Conservation (phyloP, 1,140 invertebrate genomes). For the Pentalonia nigronervosa region DNA sequence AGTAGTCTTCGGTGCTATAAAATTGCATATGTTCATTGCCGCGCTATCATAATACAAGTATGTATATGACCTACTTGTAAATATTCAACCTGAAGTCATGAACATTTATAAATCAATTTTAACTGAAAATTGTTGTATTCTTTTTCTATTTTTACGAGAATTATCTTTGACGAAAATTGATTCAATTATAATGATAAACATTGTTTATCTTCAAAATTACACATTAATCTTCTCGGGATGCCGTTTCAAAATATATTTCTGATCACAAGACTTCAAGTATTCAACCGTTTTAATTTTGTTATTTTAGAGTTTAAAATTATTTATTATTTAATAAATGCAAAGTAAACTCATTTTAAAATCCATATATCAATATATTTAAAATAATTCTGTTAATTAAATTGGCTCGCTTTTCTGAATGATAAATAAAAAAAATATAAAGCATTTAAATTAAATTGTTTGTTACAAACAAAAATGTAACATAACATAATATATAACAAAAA, state of each 20-base stretch:
- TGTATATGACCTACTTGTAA: neutral
- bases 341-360: neutral
- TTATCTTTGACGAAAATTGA: neutral
- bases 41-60: neutral
- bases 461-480: neutral
- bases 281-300: neutral
- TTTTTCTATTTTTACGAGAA: neutral
- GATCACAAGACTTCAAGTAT: neutral
- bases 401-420: neutral
- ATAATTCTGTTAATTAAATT: neutral
- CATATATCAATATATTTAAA: neutral
- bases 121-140: neutral
- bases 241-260: neutral
- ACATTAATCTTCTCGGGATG: neutral
- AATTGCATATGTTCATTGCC: conserved; percentile 33
- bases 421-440: neutral
- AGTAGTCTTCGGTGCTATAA: neutral
- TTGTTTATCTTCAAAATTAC: conserved; percentile 17
- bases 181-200: neutral
- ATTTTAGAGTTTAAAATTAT: neutral
- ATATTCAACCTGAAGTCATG: neutral
- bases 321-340: neutral
- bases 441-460: neutral
- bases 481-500: neutral
- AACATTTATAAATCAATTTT: neutral